phyloP scores from a whole-genome alignment of 2,113 vertebrate genomes.

The Lepus timidus region DNA sequence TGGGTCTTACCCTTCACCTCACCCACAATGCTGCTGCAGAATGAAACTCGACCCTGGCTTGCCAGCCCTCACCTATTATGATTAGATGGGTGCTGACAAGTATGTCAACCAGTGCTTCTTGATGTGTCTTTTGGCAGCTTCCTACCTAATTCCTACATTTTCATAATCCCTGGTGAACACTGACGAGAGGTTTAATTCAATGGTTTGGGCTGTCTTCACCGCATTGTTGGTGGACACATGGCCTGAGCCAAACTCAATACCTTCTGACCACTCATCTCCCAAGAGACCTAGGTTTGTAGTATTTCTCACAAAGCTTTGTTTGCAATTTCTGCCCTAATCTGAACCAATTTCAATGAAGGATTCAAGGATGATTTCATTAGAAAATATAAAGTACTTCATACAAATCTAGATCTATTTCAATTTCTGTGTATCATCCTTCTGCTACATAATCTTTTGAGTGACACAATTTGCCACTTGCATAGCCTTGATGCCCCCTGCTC shows the following conservation, averaged over 20 bases:
- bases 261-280: neutral
- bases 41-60: neutral
- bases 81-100: neutral
- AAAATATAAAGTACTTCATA: constrained; percentile 14
- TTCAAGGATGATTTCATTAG: constrained; percentile 71
- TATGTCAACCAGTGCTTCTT: neutral
- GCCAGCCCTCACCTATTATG: neutral
- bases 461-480: neutral
- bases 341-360: constrained; percentile 39
- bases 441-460: constrained; percentile 7
- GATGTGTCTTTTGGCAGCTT: neutral
- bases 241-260: neutral
- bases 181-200: neutral
- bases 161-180: neutral
- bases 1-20: neutral
- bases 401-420: constrained; percentile 41
- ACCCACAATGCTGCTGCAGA: neutral
- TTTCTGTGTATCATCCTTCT: neutral
- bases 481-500: neutral
- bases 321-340: neutral
- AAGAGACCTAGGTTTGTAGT: neutral
- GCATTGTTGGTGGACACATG: neutral
- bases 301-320: constrained; percentile 15
- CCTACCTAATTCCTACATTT: neutral
- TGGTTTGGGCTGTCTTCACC: neutral